Evolutionary conservation across 2,113 vertebrate genomes (phyloP), one percentile per base, ranked within the genome.

Genomic region (Stegastes partitus): DNA sequence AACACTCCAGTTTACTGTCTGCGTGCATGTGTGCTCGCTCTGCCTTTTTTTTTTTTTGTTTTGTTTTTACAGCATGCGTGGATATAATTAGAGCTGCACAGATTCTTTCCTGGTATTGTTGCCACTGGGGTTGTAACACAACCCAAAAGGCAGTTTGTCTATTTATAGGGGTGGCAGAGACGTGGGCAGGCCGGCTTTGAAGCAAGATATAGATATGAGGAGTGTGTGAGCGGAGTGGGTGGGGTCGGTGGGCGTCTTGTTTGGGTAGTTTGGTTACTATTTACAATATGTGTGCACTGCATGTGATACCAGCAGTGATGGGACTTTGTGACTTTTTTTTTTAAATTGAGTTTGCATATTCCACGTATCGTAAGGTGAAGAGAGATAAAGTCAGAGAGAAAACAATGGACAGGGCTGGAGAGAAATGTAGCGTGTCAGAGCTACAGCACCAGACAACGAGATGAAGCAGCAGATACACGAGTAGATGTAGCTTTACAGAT

Each of bases 31-130:
- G 26, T 15, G 37, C 23, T 69, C 16, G 2, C 22, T 10, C 25
- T 78, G 59, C 53, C 54, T 56, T 68, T n/a, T n/a, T n/a, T n/a
- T n/a, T n/a, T n/a, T n/a, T n/a, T n/a, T n/a, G n/a, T n/a, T n/a
- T n/a, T n/a, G n/a, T n/a, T n/a, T 67, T 78, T 50, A 63, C 73
- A 50, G 42, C 25, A 28, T 72, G 82, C 23, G 23, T 53, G 70
- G 71, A 75, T 91, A 88, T 81, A 84, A 91, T 92, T 87, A 89
- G 88, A 73, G 0, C 39, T 21, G 1, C 68, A 76, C 66, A 71
- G 80, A 88, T 90, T 91, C 62, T 89, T 91, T 92, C 91, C 91
- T 87, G 87, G 85, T 79, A 88, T 93, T 93, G 90, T 92, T 91
- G 72, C 64, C 14, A 14, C 74, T 50, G 68, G 59, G 37, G 53